These are phyloP conservation scores for Eulithis testata DNA, from an alignment of 2,888 invertebrate genomes.

Conservation along the genomic window DNA sequence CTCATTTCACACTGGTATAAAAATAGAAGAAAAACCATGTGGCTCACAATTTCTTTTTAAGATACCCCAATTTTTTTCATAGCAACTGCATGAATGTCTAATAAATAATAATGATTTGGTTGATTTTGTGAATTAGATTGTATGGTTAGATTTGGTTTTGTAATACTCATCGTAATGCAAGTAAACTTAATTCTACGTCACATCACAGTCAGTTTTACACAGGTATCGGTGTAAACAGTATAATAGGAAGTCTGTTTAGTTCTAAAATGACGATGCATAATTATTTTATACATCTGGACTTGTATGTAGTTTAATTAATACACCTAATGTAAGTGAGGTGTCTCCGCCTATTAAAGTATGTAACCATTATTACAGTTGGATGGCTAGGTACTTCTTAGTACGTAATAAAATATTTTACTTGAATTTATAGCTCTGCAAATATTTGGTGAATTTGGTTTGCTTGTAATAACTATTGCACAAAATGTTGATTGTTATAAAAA, in stretches of 20 bases:
- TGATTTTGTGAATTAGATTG: slow-evolving; percentile 45
- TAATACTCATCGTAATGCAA: slow-evolving; percentile 72
- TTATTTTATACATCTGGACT: slow-evolving; percentile 80
- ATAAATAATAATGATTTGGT: slow-evolving; percentile 38
- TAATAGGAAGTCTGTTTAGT: slow-evolving; percentile 72
- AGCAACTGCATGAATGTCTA: slow-evolving; percentile 10
- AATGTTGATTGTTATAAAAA: slow-evolving; percentile 39
- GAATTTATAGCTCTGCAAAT: slow-evolving; percentile 57
- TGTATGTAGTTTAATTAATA: slow-evolving; percentile 82
- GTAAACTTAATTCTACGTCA: slow-evolving; percentile 62
- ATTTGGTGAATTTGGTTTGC: slow-evolving; percentile 38
- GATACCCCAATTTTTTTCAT: no score
- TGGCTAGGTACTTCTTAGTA: slow-evolving; percentile 77
- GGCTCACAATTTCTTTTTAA: no score
- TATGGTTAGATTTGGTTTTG: slow-evolving; percentile 53
- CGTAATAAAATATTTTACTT: slow-evolving; percentile 75
- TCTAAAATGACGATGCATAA: slow-evolving; percentile 79
- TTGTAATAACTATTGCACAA: slow-evolving; percentile 42
- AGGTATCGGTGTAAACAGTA: slow-evolving; percentile 56
- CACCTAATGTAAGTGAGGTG: slow-evolving; percentile 80
- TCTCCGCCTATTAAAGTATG: slow-evolving; percentile 83
- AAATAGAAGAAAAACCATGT: no score
- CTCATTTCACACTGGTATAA: no score
- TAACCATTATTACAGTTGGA: slow-evolving; percentile 78
- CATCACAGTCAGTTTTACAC: slow-evolving; percentile 72